Percentiles rank a stretch among this genome's conserved stretches.
Evolutionary conservation across 2,888 invertebrate species (phyloP).

Genomic region (Drosophila tanythrix): DNA sequence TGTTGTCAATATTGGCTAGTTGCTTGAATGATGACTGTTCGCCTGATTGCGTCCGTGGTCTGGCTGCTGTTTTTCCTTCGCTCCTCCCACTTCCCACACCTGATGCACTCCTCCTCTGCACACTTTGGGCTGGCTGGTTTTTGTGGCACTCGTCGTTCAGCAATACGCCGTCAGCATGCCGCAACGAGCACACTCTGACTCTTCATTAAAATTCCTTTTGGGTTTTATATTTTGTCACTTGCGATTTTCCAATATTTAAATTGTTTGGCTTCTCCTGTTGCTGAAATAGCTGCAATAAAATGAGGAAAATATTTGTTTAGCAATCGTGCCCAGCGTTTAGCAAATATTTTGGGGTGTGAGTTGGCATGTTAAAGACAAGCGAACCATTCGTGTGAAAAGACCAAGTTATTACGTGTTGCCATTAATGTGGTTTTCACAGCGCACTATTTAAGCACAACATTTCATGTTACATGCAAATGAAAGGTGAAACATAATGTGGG

Average conservation of each 20-base stretch:
- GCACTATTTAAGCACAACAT: conserved; percentile 5
- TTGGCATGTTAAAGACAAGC: background rate
- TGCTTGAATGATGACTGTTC: conserved; percentile 6
- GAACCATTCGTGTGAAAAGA: conserved; percentile 12
- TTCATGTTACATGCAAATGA: conserved; percentile 53
- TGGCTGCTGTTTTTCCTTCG: conserved; percentile 2
- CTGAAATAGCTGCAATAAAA: conserved; percentile 44
- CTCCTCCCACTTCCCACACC: conserved; percentile 9
- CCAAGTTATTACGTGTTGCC: conserved; percentile 36
- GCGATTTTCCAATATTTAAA: conserved; percentile 47
- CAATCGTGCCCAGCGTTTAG: conserved; percentile 7
- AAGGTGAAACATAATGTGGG: conserved; percentile 27
- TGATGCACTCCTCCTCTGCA: background rate
- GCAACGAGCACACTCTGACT: conserved; percentile 36
- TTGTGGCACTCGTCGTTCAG: conserved; percentile 39
- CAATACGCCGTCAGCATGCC: conserved; percentile 53
- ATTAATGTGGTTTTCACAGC: background rate
- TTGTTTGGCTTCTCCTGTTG: conserved; percentile 22
- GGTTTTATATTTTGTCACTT: conserved; percentile 4
- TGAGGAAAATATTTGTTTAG: conserved; percentile 27
- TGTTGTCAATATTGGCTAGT: conserved; percentile 58
- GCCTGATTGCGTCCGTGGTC: conserved; percentile 31
- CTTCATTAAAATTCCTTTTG: conserved; percentile 65
- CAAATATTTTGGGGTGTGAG: conserved; percentile 12
- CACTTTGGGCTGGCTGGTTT: conserved; percentile 3